phyloP scores from a whole-genome alignment of 2,113 vertebrate genomes.

The Calidris pygmaea region DNA sequence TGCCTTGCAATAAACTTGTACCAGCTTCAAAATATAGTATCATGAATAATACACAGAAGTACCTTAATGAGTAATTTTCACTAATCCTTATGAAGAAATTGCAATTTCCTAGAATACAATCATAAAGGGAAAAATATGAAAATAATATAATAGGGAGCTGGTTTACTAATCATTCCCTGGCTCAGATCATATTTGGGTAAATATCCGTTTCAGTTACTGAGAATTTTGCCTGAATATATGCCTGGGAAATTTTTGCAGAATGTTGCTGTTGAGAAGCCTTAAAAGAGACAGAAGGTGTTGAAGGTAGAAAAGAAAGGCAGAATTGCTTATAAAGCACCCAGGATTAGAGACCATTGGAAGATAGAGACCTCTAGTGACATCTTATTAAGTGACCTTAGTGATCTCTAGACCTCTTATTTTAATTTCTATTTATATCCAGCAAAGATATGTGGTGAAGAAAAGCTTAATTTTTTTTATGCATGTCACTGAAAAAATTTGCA shows the following conservation, averaged over 20 bases:
- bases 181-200: not conserved
- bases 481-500: not conserved
- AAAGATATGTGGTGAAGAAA: not conserved
- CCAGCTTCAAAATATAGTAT: not conserved
- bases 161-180: not conserved
- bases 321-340: not conserved
- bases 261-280: not conserved
- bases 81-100: not conserved
- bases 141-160: not conserved
- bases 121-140: not conserved
- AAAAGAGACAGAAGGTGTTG: not conserved
- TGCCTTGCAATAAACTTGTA: not conserved
- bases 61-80: not conserved
- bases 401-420: not conserved
- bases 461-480: not conserved
- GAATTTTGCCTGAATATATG: not conserved
- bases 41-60: not conserved
- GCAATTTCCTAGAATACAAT: not conserved
- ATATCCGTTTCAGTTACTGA: not conserved
- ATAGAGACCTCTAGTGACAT: not conserved
- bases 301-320: not conserved
- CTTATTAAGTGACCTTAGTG: no score
- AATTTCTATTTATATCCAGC: not conserved
- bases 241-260: not conserved
- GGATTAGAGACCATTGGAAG: not conserved